Conservation (phyloP, 2,888 invertebrate genomes). For the Epistrophe eligans region DNA sequence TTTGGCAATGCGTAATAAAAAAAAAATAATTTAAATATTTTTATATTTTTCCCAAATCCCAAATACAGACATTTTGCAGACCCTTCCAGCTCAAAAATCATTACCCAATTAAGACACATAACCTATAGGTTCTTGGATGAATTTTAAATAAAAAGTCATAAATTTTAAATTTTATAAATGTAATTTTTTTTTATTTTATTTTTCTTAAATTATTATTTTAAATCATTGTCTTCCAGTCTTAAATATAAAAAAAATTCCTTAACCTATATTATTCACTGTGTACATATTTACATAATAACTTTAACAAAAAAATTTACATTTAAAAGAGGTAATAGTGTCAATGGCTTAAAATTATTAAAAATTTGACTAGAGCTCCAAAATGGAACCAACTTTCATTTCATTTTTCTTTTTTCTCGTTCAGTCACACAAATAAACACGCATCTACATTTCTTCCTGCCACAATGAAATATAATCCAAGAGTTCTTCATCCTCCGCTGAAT, state of each 20-base stretch:
- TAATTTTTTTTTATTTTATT: constrained; percentile 62
- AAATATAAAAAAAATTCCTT: constrained; percentile 11
- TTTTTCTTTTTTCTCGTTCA: not conserved
- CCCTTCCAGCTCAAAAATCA: no score
- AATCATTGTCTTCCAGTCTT: constrained; percentile 79
- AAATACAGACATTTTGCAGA: no score
- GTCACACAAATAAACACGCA: not conserved
- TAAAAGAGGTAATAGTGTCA: constrained; percentile 69
- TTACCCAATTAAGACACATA: no score
- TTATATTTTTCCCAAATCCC: no score
- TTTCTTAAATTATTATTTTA: constrained; percentile 59
- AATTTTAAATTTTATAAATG: constrained; percentile 8
- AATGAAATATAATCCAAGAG: constrained; percentile 87
- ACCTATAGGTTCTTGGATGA: no score
- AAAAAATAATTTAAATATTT: no score
- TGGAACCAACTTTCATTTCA: not conserved
- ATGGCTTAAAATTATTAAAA: constrained; percentile 61
- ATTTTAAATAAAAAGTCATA: constrained; percentile 11
- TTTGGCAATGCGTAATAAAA: no score
- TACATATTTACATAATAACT: constrained; percentile 64
- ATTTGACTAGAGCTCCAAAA: constrained; percentile 65
- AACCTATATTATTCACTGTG: constrained; percentile 52
- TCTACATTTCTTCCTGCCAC: constrained; percentile 82
- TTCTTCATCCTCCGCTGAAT: constrained; percentile 94
- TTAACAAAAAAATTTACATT: constrained; percentile 35